These are phyloP conservation scores for Galerucella calmariensis DNA, from an alignment of 2,888 invertebrate species.

Conservation along the genomic window DNA sequence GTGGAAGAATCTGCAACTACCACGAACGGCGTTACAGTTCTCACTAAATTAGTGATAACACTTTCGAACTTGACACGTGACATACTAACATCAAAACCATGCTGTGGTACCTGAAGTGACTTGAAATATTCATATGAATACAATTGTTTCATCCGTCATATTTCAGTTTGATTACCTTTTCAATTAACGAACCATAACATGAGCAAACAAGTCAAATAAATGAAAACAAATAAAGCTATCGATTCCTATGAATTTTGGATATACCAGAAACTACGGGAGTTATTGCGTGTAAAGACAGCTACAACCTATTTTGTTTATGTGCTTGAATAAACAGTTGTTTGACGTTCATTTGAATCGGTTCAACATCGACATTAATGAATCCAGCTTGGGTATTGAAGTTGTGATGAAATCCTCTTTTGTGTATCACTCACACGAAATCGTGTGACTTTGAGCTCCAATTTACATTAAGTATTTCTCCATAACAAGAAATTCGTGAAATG, in stretches of 20 bases:
- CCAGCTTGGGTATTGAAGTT: neutral
- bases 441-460: neutral
- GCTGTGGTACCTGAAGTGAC: neutral
- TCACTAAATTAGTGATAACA: too few species aligned
- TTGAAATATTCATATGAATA: neutral
- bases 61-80: too few species aligned
- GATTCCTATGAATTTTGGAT: neutral
- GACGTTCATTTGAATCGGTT: constrained; percentile 5
- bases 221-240: constrained; percentile 2
- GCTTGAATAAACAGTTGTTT: neutral
- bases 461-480: too few species aligned
- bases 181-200: neutral
- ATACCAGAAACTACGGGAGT: neutral
- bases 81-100: too few species aligned
- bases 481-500: neutral
- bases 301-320: neutral
- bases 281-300: neutral
- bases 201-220: neutral
- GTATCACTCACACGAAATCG: neutral
- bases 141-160: neutral
- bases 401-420: neutral
- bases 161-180: neutral
- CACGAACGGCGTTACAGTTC: too few species aligned
- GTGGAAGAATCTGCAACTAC: too few species aligned
- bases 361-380: neutral